These are phyloP conservation scores for Lepus timidus DNA, from an alignment of 2,113 vertebrate genomes.

Conservation along the genomic window DNA sequence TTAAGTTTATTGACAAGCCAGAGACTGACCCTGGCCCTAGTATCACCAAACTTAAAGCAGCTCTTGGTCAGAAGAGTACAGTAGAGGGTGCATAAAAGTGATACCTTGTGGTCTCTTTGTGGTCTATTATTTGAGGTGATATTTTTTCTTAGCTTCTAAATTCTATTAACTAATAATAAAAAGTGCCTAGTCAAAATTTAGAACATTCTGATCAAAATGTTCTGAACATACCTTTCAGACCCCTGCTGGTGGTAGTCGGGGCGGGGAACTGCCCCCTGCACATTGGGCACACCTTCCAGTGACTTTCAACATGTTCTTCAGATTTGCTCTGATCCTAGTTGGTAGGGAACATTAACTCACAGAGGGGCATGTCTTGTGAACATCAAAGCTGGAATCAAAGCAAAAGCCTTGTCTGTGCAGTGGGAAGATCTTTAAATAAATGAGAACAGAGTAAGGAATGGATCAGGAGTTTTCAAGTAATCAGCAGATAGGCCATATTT, in stretches of 20 bases:
- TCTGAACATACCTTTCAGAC: conserved; percentile 97
- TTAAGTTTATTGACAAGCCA: conserved; percentile 75
- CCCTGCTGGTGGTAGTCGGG: conserved; percentile 96
- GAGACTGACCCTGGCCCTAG: conserved; percentile 51
- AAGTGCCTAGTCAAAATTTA: conserved; percentile 92
- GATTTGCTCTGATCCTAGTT: conserved; percentile 99
- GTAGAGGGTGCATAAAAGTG: conserved; percentile 48
- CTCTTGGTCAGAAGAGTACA: conserved; percentile 72
- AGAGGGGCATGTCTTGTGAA: conserved; percentile 98
- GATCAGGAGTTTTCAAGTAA: conserved; percentile 47
- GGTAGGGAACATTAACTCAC: conserved; percentile 97
- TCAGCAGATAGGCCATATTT: not conserved
- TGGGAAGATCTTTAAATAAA: conserved; percentile 43
- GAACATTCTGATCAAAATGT: conserved; percentile 95
- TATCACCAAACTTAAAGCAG: conserved; percentile 69
- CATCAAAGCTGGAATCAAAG: conserved; percentile 90
- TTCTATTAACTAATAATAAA: conserved; percentile 68
- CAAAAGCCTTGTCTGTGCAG: not conserved
- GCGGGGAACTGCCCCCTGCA: conserved; percentile 97
- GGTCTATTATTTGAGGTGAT: conserved; percentile 55
- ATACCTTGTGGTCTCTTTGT: conserved; percentile 26
- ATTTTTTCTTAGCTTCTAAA: conserved; percentile 68
- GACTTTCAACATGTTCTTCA: conserved; percentile 98
- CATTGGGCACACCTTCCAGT: conserved; percentile 99
- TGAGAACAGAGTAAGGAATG: not conserved